Base-by-base conservation (phyloP, 37 sponge, comb jelly and placozoan species). In the Halichondria panicea region DNA sequence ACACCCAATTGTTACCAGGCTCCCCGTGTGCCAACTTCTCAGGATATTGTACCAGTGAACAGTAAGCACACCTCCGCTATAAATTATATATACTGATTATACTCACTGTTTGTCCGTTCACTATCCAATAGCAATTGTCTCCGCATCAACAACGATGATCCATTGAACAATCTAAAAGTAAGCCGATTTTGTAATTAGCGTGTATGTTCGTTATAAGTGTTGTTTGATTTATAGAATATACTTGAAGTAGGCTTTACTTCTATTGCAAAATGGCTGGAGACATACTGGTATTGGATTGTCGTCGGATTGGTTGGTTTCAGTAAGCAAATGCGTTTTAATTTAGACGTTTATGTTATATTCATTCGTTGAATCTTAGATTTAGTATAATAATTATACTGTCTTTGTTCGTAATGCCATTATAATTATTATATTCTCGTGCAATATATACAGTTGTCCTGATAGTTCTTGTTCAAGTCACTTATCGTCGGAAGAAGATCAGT, bases 221-320 rank as follows among this genome's bases (percentile, higher is more conserved):
- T 46, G 67, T 31, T 40, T 53, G 30, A 3, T 21, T 1, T 44
- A 24, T 37, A 81, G 74, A 66, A 85, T 55, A 72, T 85, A 3
- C 30, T 84, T n/a, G n/a, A n/a, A 11, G 36, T 76, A 13, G 59
- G 42, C 46, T 70, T 88, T 52, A 40, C 44, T 1, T 81, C 82
- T 19, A 76, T 88, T 39, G 42, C 33, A 1, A 46, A 88, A 25
- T 88, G 88, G 88, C 25, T 88, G 11, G 70, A 81, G 43, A 21
- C 28, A 22, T 71, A 88, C 73, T 88, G 88, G 88, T 81, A 81
- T 27, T 75, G 75, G 72, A 57, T 76, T 9, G 59, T 88, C 8
- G 77, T 41, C 32, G 78, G 77, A 31, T 59, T 70, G 50, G 82
- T 15, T 25, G 82, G 50, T 15, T 1, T 75, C 18, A 70, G 81